These are phyloP conservation scores for Sisyra nigra DNA, from an alignment of 2,888 invertebrate species.

Conservation along the genomic window DNA sequence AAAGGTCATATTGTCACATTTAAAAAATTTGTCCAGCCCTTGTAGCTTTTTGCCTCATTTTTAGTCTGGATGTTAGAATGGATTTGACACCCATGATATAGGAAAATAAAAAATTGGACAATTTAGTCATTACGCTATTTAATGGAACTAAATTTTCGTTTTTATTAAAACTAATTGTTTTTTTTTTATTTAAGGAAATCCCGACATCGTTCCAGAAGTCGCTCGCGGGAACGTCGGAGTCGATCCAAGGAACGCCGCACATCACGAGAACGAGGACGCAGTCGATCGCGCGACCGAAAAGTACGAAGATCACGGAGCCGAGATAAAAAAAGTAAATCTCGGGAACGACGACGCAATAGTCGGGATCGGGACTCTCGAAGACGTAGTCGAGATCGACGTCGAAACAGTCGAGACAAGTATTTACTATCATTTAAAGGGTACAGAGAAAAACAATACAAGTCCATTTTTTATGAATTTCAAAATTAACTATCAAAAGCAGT, in stretches of 20 bases:
- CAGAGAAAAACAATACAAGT: too few relatives aligned
- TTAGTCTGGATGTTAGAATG: too few relatives aligned
- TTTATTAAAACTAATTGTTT: background rate
- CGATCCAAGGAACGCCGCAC: constrained; percentile 10
- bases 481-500: too few relatives aligned
- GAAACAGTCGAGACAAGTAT: constrained; percentile 19
- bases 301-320: background rate
- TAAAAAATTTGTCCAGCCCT: too few relatives aligned
- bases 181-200: constrained; percentile 5
- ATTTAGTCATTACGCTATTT: too few relatives aligned
- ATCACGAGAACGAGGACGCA: constrained; percentile 17
- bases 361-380: constrained; percentile 14
- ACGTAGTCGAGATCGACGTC: constrained; percentile 18
- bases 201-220: constrained; percentile 6
- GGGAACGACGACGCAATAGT: constrained; percentile 10
- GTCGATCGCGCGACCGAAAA: constrained; percentile 11
- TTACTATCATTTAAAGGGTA: constrained; percentile 11
- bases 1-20: too few relatives aligned
- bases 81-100: too few relatives aligned
- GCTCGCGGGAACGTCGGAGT: constrained; percentile 5
- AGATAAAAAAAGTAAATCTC: background rate
- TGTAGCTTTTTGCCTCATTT: too few relatives aligned
- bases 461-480: too few relatives aligned
- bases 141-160: too few relatives aligned
- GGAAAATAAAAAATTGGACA: too few relatives aligned